A percentile compares a stretch with the other conserved stretches of the same genome.
These are phyloP conservation scores for Tanaodytes sp. DNA, from an alignment of 2,888 invertebrate species.

Conservation along the genomic window DNA sequence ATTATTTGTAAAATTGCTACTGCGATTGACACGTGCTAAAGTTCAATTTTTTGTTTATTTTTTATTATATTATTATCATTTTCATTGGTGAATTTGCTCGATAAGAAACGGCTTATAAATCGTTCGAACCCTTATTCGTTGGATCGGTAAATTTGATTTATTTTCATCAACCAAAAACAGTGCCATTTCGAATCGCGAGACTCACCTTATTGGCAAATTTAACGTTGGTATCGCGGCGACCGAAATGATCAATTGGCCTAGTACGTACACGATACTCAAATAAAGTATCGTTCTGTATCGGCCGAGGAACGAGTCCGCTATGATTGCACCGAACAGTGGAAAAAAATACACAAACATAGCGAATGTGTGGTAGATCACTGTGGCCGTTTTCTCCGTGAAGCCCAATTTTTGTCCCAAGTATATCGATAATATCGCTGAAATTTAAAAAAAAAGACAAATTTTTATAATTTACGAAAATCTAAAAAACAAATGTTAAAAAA, in stretches of 20 bases:
- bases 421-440: conserved; percentile 89
- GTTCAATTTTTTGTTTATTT: too few relatives aligned
- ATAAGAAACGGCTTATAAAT: too few relatives aligned
- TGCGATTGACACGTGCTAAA: too few relatives aligned
- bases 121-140: too few relatives aligned
- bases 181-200: neutral
- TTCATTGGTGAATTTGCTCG: too few relatives aligned
- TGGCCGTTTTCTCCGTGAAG: conserved; percentile 83
- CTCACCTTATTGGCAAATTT: conserved; percentile 77
- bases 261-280: conserved; percentile 88
- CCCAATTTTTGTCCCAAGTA: conserved; percentile 87
- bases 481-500: too few relatives aligned
- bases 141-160: too few relatives aligned
- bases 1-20: too few relatives aligned
- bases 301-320: conserved; percentile 94
- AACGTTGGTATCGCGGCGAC: conserved; percentile 76
- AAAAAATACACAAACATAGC: conserved; percentile 92
- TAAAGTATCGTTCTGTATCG: conserved; percentile 93
- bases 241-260: conserved; percentile 87
- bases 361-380: conserved; percentile 91
- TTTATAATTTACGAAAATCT: too few relatives aligned
- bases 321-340: conserved; percentile 90
- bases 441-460: conserved; percentile 68
- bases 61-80: too few relatives aligned
- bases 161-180: neutral